Percentiles rank a stretch among this genome's conserved stretches.
Conservation (phyloP, 2,888 invertebrate species). For the Acanthosepion esculentum region DNA sequence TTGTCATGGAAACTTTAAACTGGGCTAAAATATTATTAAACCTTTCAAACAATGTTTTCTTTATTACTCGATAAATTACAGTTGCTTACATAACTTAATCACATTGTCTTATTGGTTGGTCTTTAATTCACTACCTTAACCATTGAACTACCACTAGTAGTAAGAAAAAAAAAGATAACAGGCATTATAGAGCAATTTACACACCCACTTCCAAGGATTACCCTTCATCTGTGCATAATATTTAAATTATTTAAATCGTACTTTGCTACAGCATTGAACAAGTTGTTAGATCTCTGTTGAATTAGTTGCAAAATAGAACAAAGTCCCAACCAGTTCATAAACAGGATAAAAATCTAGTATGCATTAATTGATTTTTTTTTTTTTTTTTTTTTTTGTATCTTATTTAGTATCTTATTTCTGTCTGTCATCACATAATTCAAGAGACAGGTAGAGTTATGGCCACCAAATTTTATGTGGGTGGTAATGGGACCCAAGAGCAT, state of each 20-base stretch:
- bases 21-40: neutral
- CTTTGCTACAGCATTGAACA: neutral
- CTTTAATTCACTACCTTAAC: neutral
- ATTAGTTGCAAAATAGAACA: conserved; percentile 3
- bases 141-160: neutral
- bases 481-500: too few relatives aligned
- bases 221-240: neutral
- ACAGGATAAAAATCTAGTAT: neutral
- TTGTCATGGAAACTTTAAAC: neutral
- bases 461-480: too few relatives aligned
- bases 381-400: neutral
- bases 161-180: neutral
- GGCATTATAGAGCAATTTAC: neutral
- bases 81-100: neutral
- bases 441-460: too few relatives aligned
- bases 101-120: neutral
- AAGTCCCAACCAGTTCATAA: neutral
- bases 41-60: neutral
- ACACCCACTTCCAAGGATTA: neutral
- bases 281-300: neutral
- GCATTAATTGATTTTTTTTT: neutral
- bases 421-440: too few relatives aligned
- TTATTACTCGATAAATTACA: neutral
- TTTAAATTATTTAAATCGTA: neutral
- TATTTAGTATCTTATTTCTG: too few relatives aligned